Conservation (phyloP, 2,888 invertebrate species). For the Pheosia tremula region DNA sequence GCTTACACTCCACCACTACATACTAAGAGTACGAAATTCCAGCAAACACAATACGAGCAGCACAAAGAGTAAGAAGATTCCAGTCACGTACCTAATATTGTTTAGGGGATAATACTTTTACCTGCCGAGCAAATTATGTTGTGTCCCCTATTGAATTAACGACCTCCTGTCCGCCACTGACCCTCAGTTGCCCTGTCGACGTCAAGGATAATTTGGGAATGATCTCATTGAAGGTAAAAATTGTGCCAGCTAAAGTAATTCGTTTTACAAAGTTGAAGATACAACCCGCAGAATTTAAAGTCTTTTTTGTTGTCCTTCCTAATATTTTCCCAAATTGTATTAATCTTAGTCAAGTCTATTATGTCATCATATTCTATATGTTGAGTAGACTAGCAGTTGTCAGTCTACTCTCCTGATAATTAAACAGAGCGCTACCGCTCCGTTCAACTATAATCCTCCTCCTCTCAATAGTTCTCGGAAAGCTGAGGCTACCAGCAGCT, state of each 20-base stretch:
- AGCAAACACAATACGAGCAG: not conserved
- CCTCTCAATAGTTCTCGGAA: no score
- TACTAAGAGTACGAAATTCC: not conserved
- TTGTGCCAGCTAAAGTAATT: not conserved
- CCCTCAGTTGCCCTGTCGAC: constrained; percentile 4
- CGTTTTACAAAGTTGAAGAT: no score
- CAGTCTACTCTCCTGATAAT: no score
- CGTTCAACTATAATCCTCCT: no score
- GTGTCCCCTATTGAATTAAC: constrained; percentile 66
- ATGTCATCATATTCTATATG: no score
- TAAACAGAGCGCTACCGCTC: no score
- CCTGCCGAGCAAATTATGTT: constrained; percentile 68
- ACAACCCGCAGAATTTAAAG: no score
- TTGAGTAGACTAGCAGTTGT: no score
- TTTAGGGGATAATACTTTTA: constrained; percentile 73
- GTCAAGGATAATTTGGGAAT: not conserved
- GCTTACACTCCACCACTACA: not conserved
- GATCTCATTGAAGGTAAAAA: constrained; percentile 2
- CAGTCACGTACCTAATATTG: constrained; percentile 71
- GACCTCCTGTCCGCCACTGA: constrained; percentile 43
- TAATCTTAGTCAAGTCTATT: no score
- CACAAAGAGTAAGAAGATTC: constrained; percentile 40
- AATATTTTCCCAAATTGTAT: no score
- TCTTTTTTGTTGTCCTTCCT: no score
- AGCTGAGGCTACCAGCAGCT: no score